Evolutionary conservation across 2,113 vertebrate genomes (phyloP).

Genomic region (Heterocephalus glaber): DNA sequence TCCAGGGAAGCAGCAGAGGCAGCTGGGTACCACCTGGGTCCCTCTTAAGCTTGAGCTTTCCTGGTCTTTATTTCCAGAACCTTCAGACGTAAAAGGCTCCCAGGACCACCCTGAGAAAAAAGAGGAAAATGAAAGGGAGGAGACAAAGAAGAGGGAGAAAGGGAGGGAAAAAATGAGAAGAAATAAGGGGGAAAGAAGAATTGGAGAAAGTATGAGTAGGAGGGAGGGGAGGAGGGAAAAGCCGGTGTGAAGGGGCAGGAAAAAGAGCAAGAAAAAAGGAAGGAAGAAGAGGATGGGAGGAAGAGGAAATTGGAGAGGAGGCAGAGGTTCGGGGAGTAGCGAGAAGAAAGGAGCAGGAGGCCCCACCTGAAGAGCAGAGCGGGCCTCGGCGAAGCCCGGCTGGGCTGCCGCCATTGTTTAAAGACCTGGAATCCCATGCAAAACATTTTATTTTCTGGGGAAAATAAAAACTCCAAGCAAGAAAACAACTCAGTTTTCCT

Average conservation of each 20-base stretch:
- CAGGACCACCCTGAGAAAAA: neutral
- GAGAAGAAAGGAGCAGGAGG: rapidly evolving
- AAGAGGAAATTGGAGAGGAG: rapidly evolving
- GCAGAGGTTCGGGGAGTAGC: too few relatives aligned
- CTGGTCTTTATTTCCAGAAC: neutral
- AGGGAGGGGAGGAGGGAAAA: rapidly evolving
- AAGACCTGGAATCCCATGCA: neutral
- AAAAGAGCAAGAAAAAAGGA: rapidly evolving
- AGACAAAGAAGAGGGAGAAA: too few relatives aligned
- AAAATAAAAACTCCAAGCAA: neutral
- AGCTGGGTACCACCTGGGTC: neutral
- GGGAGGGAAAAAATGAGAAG: rapidly evolving
- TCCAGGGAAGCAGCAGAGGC: too few relatives aligned
- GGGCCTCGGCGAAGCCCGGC: neutral
- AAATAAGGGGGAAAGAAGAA: rapidly evolving
- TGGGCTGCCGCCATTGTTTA: rapidly evolving
- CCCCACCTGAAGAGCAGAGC: rapidly evolving
- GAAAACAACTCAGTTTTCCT: neutral
- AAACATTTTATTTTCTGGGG: neutral
- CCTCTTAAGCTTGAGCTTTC: neutral
- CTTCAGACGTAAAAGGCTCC: neutral
- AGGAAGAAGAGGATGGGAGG: neutral
- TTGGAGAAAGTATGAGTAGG: rapidly evolving
- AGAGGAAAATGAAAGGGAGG: neutral
- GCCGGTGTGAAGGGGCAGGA: rapidly evolving